Conservation (phyloP, 2,888 invertebrate species). For the Pyrrhia umbra region DNA sequence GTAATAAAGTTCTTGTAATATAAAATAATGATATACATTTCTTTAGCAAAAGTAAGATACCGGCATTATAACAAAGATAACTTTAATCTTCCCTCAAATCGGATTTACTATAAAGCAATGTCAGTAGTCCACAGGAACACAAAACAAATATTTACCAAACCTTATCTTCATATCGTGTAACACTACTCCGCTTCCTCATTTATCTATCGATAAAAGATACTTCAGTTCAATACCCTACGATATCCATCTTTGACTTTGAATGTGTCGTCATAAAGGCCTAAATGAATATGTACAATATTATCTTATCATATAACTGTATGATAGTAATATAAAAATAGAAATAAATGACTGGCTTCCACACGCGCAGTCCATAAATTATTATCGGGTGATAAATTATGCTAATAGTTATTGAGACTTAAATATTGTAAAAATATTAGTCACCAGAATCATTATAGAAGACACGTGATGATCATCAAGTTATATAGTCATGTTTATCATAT, state of each 20-base stretch:
- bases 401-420: constrained; percentile 6
- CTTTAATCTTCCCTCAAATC: constrained; percentile 24
- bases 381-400: not conserved
- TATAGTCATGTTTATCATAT: too few relatives aligned
- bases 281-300: constrained; percentile 10
- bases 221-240: constrained; percentile 54
- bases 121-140: constrained; percentile 16
- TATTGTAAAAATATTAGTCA: not conserved
- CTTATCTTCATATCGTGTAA: constrained; percentile 49
- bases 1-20: too few relatives aligned
- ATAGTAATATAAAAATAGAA: constrained; percentile 9
- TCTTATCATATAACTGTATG: constrained; percentile 25
- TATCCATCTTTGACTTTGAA: constrained; percentile 2
- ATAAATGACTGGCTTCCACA: constrained; percentile 1
- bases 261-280: constrained; percentile 2
- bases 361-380: constrained; percentile 4
- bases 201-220: constrained; percentile 57
- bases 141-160: constrained; percentile 29
- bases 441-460: not conserved
- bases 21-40: not conserved
- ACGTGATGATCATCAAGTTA: not conserved
- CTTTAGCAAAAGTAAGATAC: not conserved
- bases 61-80: not conserved
- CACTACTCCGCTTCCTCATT: constrained; percentile 43
- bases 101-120: constrained; percentile 16